phyloP scores from a whole-genome alignment of 2,797 vertebrate species.

The Clarias platycephalus region DNA sequence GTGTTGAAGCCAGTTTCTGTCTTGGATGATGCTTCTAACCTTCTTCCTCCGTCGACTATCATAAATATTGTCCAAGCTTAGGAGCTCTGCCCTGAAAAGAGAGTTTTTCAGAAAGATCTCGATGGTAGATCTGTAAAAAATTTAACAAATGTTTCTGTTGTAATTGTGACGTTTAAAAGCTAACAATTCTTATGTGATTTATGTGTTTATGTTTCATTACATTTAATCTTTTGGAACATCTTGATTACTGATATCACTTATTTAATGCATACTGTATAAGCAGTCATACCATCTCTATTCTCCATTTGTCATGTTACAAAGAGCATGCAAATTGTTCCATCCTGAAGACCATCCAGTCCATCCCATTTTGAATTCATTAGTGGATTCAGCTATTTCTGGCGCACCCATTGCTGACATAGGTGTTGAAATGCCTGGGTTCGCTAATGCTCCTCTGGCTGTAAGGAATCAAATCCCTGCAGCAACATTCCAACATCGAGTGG shows the following conservation, averaged over 20 bases:
- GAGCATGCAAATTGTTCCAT: background rate
- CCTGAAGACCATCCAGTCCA: background rate
- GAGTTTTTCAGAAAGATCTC: too few species aligned
- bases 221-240: background rate
- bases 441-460: too few species aligned
- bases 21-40: too few species aligned
- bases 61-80: too few species aligned
- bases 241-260: background rate
- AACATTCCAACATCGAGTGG: conserved; percentile 1
- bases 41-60: too few species aligned
- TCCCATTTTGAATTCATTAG: background rate
- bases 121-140: too few species aligned
- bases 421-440: background rate
- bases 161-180: too few species aligned
- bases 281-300: background rate
- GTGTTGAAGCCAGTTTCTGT: too few species aligned
- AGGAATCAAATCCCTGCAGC: background rate
- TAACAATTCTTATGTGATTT: too few species aligned
- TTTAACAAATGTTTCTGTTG: too few species aligned
- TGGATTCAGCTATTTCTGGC: background rate
- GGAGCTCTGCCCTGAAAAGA: too few species aligned
- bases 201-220: background rate
- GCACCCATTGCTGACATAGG: background rate
- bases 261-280: background rate
- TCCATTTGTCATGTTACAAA: background rate